Conservation (phyloP, 1,140 invertebrate genomes). For the Panulirus ornatus region DNA sequence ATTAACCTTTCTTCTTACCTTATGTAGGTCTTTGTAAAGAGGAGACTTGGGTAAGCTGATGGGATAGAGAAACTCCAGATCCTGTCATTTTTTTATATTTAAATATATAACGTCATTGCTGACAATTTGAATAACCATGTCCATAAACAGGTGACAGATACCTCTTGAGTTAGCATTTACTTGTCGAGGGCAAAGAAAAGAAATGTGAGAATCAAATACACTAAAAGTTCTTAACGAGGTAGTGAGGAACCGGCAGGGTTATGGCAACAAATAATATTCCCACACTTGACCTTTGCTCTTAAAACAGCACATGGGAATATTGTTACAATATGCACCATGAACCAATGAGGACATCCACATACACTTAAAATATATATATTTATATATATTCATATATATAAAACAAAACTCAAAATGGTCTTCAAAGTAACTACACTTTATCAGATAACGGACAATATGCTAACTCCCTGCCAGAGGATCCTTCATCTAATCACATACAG, state of each 20-base stretch:
- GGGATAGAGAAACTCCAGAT: slow-evolving; percentile 38
- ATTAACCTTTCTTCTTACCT: no score
- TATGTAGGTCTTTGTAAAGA: neutral
- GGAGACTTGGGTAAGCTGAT: slow-evolving; percentile 1
- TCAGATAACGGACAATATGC: neutral
- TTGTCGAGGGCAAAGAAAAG: neutral
- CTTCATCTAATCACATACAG: neutral
- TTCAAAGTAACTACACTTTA: neutral
- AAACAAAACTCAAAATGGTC: neutral
- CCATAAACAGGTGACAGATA: slow-evolving; percentile 64
- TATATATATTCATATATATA: neutral
- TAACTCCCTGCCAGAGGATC: neutral
- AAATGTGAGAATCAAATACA: neutral
- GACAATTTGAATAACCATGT: slow-evolving; percentile 20
- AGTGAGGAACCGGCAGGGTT: neutral
- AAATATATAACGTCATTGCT: neutral
- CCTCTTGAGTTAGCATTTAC: neutral
- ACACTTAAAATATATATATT: no score
- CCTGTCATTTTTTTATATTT: neutral
- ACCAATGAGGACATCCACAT: neutral
- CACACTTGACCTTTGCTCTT: neutral
- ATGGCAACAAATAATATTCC: neutral
- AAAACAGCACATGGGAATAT: slow-evolving; percentile 6
- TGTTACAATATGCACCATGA: neutral
- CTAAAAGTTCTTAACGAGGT: neutral